phyloP scores from a whole-genome alignment of 92 coral and sea anemone genomes.

The Zoanthus sansibaricus region DNA sequence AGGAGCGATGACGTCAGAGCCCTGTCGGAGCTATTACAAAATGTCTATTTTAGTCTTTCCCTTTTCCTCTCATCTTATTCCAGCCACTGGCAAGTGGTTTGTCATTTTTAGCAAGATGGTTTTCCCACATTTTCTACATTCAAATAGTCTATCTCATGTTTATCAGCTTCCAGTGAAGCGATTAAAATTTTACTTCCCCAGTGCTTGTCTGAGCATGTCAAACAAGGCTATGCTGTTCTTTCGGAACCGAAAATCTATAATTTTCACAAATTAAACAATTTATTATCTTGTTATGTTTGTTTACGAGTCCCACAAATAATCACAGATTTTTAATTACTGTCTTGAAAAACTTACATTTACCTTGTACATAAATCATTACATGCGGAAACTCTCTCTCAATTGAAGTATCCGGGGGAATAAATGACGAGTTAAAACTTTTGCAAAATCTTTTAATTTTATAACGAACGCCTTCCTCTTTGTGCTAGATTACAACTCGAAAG shows the following conservation, averaged over 20 bases:
- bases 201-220: background rate
- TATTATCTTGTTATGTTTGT: background rate
- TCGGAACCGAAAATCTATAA: background rate
- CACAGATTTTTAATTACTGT: constrained; percentile 1
- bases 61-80: background rate
- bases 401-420: constrained; percentile 17
- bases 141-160: background rate
- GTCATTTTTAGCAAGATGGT: background rate
- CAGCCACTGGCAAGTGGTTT: constrained; percentile 13
- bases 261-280: background rate
- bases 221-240: background rate
- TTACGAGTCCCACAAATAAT: background rate
- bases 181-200: background rate
- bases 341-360: background rate
- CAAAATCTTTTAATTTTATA: constrained; percentile 43
- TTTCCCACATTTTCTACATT: background rate
- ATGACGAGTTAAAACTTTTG: background rate
- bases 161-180: background rate
- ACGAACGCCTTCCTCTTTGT: constrained; percentile 37
- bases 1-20: constrained; percentile 32
- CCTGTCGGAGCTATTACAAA: background rate
- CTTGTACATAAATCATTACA: background rate
- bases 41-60: constrained; percentile 22
- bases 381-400: constrained; percentile 19
- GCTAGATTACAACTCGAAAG: constrained; percentile 8